Conservation (phyloP, 2,113 vertebrate species). For the Monopterus albus region DNA sequence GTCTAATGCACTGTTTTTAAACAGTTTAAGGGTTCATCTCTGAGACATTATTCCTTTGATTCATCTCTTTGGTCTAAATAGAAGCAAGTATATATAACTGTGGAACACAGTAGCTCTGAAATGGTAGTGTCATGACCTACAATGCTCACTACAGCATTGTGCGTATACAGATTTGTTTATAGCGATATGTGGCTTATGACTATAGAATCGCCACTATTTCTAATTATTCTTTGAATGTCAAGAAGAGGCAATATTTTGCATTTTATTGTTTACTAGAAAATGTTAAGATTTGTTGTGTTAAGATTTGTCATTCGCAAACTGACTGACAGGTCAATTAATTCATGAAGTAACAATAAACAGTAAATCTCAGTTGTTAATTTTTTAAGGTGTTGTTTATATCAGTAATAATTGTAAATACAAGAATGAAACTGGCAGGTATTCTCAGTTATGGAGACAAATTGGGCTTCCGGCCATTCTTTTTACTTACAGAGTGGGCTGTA, state of each 20-base stretch:
- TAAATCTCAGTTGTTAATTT: background rate
- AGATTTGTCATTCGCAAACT: too few species aligned
- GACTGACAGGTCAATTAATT: background rate
- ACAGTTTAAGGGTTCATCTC: constrained; percentile 33
- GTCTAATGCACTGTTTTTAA: constrained; percentile 37
- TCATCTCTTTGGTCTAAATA: background rate
- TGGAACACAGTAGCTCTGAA: too few species aligned
- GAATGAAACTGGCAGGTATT: background rate
- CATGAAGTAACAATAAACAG: background rate
- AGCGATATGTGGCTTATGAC: background rate
- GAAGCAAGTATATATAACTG: background rate
- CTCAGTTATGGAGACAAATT: too few species aligned
- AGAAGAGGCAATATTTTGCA: too few species aligned
- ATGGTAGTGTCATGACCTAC: too few species aligned
- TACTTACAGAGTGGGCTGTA: background rate
- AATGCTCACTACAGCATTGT: too few species aligned
- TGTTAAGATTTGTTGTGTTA: too few species aligned
- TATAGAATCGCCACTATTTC: too few species aligned
- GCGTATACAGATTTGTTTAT: background rate
- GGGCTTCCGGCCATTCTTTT: background rate
- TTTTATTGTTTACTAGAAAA: too few species aligned
- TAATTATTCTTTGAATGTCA: too few species aligned
- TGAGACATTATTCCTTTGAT: constrained; percentile 21
- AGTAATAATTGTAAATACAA: background rate
- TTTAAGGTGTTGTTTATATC: background rate